Conservation (phyloP, 1,140 invertebrate species). For the Drosophila azteca region DNA sequence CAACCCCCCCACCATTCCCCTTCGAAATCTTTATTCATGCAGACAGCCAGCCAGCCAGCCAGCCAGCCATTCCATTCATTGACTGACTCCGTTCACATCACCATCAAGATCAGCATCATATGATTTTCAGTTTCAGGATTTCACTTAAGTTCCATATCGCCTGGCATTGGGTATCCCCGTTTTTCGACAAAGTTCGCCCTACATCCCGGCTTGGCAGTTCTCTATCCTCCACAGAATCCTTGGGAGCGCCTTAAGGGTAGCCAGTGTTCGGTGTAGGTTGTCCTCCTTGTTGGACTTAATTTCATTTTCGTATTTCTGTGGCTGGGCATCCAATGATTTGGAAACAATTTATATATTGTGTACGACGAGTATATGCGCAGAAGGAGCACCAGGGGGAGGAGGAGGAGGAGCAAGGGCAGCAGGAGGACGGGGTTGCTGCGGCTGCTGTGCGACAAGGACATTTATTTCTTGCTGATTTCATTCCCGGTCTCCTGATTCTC, state of each 20-base stretch:
- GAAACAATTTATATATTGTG: conserved; percentile 77
- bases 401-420: conserved; percentile 6
- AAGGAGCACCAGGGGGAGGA: not conserved
- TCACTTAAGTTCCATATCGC: conserved; percentile 24
- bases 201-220: no score
- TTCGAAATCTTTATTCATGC: conserved; percentile 45
- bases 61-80: conserved; percentile 36
- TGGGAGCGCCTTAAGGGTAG: conserved; percentile 7
- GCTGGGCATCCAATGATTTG: conserved; percentile 77
- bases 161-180: not conserved
- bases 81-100: conserved; percentile 37
- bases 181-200: not conserved
- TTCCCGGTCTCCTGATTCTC: conserved; percentile 37
- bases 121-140: conserved; percentile 42
- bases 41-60: conserved; percentile 16
- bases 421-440: conserved; percentile 11
- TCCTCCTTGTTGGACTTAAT: conserved; percentile 65
- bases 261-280: conserved; percentile 18
- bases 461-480: conserved; percentile 80
- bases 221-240: no score
- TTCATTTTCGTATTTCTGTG: conserved; percentile 75
- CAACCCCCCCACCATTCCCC: not conserved
- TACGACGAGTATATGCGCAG: not conserved
- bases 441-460: conserved; percentile 59
- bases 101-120: conserved; percentile 69